phyloP scores from a whole-genome alignment of 2,888 invertebrate species.

The Nomada flava region DNA sequence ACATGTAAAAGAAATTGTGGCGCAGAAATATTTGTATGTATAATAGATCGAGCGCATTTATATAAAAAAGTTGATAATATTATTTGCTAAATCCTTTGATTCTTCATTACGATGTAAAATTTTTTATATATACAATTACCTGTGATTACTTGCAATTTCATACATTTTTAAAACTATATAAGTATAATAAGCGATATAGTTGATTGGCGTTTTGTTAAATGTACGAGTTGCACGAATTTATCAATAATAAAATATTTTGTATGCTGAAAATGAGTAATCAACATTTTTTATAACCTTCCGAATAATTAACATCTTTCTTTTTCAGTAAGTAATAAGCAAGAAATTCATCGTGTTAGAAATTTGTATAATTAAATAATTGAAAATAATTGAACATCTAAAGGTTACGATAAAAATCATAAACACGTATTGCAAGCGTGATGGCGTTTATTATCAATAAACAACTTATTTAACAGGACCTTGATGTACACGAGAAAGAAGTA shows the following conservation, averaged over 20 bases:
- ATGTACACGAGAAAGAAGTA: constrained; percentile 83
- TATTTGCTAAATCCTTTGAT: constrained; percentile 30
- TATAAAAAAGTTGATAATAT: constrained; percentile 24
- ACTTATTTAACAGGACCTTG: constrained; percentile 84
- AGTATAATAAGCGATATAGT: constrained; percentile 28
- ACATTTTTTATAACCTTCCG: constrained; percentile 9
- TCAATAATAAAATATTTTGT: constrained; percentile 51
- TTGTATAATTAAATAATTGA: neutral
- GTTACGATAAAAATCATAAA: constrained; percentile 38
- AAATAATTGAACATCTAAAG: constrained; percentile 7
- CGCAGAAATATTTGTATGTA: constrained; percentile 16
- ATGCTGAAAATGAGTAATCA: constrained; percentile 14
- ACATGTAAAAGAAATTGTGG: constrained; percentile 1
- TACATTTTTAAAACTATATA: constrained; percentile 27
- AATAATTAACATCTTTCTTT: neutral
- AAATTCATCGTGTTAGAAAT: neutral
- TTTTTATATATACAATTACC: constrained; percentile 35
- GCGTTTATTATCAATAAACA: constrained; percentile 84
- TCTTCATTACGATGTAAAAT: constrained; percentile 28
- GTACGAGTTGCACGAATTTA: constrained; percentile 26
- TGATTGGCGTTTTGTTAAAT: constrained; percentile 26
- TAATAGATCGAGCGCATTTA: constrained; percentile 28
- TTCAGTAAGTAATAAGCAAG: neutral
- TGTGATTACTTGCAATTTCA: constrained; percentile 51
- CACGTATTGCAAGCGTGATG: constrained; percentile 82